These are phyloP conservation scores for Lithobius niger DNA, from an alignment of 1,140 invertebrate species.

Conservation along the genomic window DNA sequence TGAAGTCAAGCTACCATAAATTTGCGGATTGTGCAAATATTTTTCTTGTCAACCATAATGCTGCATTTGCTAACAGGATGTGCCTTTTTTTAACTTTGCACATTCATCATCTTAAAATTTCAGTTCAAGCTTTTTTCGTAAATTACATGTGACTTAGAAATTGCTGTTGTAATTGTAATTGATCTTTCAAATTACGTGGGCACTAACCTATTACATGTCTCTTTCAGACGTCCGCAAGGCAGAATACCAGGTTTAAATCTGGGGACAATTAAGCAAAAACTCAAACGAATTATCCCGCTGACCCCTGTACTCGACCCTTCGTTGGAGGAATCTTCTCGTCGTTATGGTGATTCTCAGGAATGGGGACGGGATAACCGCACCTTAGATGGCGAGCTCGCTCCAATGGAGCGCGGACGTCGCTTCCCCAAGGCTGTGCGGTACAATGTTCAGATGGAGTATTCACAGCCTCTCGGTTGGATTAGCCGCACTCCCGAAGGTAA, in stretches of 20 bases:
- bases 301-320: slow-evolving; percentile 1
- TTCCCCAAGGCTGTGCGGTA: slow-evolving; percentile 21
- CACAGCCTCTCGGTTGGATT: slow-evolving; percentile 43
- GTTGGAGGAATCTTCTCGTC: slow-evolving; percentile 5
- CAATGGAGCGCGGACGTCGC: slow-evolving; percentile 15
- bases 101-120: no score
- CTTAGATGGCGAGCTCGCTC: slow-evolving; percentile 12
- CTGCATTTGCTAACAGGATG: no score
- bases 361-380: slow-evolving; percentile 4
- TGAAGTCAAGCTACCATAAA: no score
- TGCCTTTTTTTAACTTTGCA: no score
- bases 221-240: slow-evolving; percentile 83
- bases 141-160: no score
- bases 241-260: slow-evolving; percentile 76
- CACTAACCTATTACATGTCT: no score
- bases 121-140: no score
- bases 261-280: slow-evolving; percentile 6
- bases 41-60: no score
- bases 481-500: slow-evolving; percentile 55
- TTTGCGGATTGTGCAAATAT: no score
- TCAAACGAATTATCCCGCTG: slow-evolving; percentile 6
- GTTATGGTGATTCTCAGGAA: slow-evolving; percentile 4
- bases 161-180: no score
- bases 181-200: no score
- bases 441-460: slow-evolving; percentile 25